phyloP scores from a whole-genome alignment of 2,113 vertebrate species.

The Gymnocephalus cernua region DNA sequence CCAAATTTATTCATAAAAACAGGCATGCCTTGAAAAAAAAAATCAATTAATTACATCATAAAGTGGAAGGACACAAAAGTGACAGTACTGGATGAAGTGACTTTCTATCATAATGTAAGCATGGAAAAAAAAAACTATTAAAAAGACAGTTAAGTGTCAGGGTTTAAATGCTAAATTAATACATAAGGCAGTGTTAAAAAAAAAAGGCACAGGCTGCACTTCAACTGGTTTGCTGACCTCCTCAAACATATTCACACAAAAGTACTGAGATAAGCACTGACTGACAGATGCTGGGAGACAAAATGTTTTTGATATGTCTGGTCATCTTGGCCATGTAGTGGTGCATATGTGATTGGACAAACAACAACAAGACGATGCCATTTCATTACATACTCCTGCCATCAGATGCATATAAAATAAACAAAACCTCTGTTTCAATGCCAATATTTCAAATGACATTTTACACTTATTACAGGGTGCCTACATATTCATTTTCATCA shows the following conservation, averaged over 20 bases:
- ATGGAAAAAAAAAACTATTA: slow-evolving; percentile 7
- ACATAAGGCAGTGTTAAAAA: slow-evolving; percentile 69
- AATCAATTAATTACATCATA: slow-evolving; percentile 68
- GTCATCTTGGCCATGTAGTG: slow-evolving; percentile 13
- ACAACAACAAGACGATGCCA: background rate
- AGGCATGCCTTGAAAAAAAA: slow-evolving; percentile 60
- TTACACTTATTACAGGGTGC: slow-evolving; percentile 36
- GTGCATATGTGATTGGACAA: slow-evolving; percentile 42
- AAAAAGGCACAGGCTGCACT: slow-evolving; percentile 72
- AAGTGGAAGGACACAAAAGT: slow-evolving; percentile 61
- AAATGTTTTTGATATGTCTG: background rate
- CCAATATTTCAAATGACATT: slow-evolving; percentile 23
- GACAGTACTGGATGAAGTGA: slow-evolving; percentile 52
- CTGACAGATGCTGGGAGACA: background rate
- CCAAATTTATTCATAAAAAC: slow-evolving; percentile 78
- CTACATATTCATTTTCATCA: slow-evolving; percentile 17
- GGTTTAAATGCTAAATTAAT: slow-evolving; percentile 41
- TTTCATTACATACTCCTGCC: slow-evolving; percentile 1
- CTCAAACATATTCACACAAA: slow-evolving; percentile 6
- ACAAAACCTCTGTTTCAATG: slow-evolving; percentile 5
- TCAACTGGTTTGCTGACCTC: background rate
- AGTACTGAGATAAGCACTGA: background rate
- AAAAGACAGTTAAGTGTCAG: slow-evolving; percentile 16
- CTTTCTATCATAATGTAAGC: slow-evolving; percentile 45
- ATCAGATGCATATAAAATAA: slow-evolving; percentile 46